phyloP scores from a whole-genome alignment of 2,113 vertebrate genomes.

The Tetrao urogallus region DNA sequence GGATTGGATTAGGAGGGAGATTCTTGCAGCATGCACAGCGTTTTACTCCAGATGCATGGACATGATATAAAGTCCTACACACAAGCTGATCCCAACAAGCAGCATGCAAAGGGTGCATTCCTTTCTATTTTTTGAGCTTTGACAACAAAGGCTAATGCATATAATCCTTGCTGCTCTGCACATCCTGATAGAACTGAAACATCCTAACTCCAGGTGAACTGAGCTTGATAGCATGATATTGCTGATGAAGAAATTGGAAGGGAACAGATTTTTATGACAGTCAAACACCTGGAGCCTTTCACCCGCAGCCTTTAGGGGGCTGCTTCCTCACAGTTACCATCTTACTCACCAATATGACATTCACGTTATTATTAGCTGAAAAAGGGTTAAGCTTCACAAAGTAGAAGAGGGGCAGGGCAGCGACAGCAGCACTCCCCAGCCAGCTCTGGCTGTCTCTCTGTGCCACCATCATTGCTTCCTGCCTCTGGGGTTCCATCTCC shows the following conservation, averaged over 20 bases:
- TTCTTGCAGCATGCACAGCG: neutral
- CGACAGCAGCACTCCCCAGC: neutral
- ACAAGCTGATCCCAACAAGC: neutral
- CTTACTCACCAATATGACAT: neutral
- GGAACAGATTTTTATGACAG: neutral
- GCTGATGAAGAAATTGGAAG: neutral
- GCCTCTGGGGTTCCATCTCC: neutral
- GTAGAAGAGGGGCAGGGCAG: neutral
- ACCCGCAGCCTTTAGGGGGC: neutral
- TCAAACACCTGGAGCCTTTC: neutral
- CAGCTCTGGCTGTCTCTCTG: neutral
- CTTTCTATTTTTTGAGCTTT: neutral
- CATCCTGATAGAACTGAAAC: neutral
- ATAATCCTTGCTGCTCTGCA: neutral
- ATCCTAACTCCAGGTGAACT: neutral
- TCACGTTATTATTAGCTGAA: neutral
- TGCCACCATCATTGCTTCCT: neutral
- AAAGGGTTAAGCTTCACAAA: neutral
- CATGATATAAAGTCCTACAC: neutral
- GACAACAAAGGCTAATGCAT: neutral
- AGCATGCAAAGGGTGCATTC: fast-evolving
- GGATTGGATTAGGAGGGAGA: neutral
- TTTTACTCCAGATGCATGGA: neutral
- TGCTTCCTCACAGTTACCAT: neutral
- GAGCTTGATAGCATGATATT: neutral